These are phyloP conservation scores for Pseudolaguvia tuberculata DNA, from an alignment of 2,113 vertebrate species.

Conservation along the genomic window DNA sequence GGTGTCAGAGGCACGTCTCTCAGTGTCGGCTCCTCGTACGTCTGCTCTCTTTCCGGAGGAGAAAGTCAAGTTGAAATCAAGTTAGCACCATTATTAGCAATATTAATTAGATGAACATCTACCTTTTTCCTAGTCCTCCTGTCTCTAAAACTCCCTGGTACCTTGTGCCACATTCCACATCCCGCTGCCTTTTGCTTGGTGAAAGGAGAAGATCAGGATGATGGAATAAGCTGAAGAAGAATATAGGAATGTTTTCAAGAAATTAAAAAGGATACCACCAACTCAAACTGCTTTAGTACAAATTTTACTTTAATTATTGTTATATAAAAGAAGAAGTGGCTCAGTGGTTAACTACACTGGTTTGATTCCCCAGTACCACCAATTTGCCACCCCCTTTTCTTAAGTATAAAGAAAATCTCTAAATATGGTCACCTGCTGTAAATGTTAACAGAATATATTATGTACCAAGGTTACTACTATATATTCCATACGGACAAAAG, in stretches of 20 bases:
- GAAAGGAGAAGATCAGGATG: constrained; percentile 63
- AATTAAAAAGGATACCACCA: background rate
- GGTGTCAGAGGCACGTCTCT: constrained; percentile 73
- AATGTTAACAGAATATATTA: background rate
- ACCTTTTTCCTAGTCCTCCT: constrained; percentile 26
- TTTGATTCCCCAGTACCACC: too few relatives aligned
- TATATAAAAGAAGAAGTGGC: too few relatives aligned
- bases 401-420: too few relatives aligned
- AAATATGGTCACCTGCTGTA: too few relatives aligned
- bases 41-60: constrained; percentile 58
- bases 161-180: constrained; percentile 70
- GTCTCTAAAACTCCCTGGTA: constrained; percentile 68
- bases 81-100: too few relatives aligned
- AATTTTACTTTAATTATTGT: too few relatives aligned
- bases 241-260: background rate
- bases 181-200: constrained; percentile 59
- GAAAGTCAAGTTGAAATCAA: constrained; percentile 53
- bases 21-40: constrained; percentile 40
- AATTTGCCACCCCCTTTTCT: too few relatives aligned
- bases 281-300: too few relatives aligned
- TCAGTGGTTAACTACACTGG: too few relatives aligned
- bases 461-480: background rate
- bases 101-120: too few relatives aligned
- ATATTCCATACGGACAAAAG: too few relatives aligned
- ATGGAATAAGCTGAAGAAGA: constrained; percentile 60